Base-by-base conservation (phyloP, 1,140 invertebrate species). In the Brachionus sp. region DNA sequence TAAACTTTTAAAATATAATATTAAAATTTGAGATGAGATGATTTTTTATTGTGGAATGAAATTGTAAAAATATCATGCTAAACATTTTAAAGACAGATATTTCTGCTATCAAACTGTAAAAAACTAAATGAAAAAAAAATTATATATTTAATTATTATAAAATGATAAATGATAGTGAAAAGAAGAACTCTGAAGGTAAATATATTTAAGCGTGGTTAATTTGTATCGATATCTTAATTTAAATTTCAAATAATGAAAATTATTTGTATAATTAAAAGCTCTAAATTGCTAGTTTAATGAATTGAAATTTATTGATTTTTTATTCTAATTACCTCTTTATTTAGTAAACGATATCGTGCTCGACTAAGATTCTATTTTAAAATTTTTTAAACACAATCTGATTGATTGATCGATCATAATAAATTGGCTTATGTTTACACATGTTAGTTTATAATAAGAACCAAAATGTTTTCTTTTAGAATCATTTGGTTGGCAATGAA, bases 331-430 rank as follows among this genome's bases (percentile, higher is more conserved):
- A 57, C 50, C 50, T 57, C 50, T 57, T 25, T 57, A 6, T 23
- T 29, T 23, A 3, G 50, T 7, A 57, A 19, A 57, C 50, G 6
- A 23, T n/a, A 53, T 53, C 50, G 19, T 57, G 50, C 50, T 53
- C 4, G n/a, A 3, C 19, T 19, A 57, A 57, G 16, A 57, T 7
- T n/a, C 50, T 9, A 57, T n/a, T 68, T 68, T 35, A 5, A 35
- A 5, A 16, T 35, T n/a, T 37, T 35, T 68, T 23, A 35, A 35
- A 19, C 12, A 35, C 23, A n/a, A 13, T 33, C 29, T 37, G 64
- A 68, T 68, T 68, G 64, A 68, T 68, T 68, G 35, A 68, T 68
- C 64, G 35, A 68, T 68, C 64, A 68, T 16, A 68, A 46, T 13
- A 46, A 68, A 35, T 68, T 35, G 64, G 25, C 29, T 68, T 13